Evolutionary conservation across 2,888 invertebrate genomes (phyloP).

Genomic region (Aquatica leii): DNA sequence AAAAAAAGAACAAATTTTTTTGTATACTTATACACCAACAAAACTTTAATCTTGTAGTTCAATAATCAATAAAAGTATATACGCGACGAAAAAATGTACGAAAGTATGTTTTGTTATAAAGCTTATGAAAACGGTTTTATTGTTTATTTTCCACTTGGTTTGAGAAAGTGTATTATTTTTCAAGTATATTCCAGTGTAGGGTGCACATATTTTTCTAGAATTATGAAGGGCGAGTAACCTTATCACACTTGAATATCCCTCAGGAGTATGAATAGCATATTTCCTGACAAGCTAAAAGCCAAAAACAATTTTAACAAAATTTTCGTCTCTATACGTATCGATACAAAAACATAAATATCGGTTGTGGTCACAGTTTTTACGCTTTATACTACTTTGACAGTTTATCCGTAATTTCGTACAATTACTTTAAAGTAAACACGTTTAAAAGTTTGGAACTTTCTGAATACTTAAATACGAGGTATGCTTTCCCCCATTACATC

Average conservation of each 20-base stretch:
- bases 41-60: no score
- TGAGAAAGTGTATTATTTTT: no score
- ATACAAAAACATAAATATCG: constrained; percentile 1
- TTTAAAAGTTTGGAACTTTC: constrained; percentile 14
- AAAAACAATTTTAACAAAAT: constrained; percentile 27
- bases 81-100: no score
- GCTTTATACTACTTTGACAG: constrained; percentile 8
- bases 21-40: no score
- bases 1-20: no score
- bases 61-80: no score
- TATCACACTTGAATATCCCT: constrained; percentile 30
- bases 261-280: constrained; percentile 33
- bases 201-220: constrained; percentile 14
- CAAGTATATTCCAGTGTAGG: background rate
- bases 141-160: no score
- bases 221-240: constrained; percentile 25
- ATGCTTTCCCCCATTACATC: constrained; percentile 25
- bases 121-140: no score
- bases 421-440: constrained; percentile 14
- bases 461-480: constrained; percentile 21
- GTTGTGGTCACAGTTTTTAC: background rate
- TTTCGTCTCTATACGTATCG: constrained; percentile 16
- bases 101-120: no score
- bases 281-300: constrained; percentile 35
- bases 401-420: constrained; percentile 11